Evolutionary conservation across 2,797 vertebrate species (phyloP).

Genomic region (Periparus ater): DNA sequence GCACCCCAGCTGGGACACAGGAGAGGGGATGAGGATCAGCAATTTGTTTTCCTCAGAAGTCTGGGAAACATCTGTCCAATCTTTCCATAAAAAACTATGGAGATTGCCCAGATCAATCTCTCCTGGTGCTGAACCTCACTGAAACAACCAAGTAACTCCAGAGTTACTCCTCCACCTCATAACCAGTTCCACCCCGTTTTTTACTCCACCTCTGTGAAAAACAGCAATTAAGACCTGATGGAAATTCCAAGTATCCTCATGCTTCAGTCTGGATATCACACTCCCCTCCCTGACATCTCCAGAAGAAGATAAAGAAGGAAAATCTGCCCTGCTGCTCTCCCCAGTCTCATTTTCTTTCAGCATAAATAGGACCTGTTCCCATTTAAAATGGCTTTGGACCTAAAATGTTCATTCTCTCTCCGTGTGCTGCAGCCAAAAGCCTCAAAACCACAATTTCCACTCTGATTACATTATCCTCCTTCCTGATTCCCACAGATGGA

Average conservation of each 20-base stretch:
- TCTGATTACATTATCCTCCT: neutral
- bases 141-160: neutral
- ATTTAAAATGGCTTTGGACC: neutral
- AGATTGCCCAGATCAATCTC: neutral
- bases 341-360: neutral
- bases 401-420: neutral
- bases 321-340: neutral
- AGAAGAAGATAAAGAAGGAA: neutral
- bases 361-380: neutral
- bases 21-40: neutral
- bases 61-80: neutral
- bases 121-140: neutral
- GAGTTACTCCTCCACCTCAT: neutral
- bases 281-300: neutral
- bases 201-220: neutral
- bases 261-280: neutral
- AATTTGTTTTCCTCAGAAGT: neutral
- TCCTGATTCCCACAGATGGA: neutral
- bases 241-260: neutral
- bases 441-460: neutral
- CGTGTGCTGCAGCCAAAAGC: neutral
- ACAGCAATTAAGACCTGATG: neutral
- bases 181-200: neutral
- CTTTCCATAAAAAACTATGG: neutral
- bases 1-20: neutral